phyloP scores from a whole-genome alignment of 2,797 vertebrate genomes.

The Gephyroberyx darwinii region DNA sequence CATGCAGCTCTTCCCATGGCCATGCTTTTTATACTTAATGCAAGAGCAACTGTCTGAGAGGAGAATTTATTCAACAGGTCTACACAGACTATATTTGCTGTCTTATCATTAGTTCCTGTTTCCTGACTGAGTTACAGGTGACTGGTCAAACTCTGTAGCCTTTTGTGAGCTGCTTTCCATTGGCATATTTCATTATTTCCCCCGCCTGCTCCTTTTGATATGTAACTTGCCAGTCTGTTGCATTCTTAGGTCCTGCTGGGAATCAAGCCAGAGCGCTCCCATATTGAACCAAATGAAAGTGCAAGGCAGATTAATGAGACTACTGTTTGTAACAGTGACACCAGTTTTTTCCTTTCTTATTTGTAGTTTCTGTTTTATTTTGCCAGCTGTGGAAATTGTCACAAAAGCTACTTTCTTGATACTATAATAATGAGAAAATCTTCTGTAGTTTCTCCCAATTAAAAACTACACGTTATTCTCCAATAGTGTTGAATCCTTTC shows the following conservation, averaged over 20 bases:
- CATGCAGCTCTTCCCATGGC: too few relatives aligned
- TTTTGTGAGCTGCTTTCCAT: slow-evolving; percentile 9
- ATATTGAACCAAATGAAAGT: slow-evolving; percentile 19
- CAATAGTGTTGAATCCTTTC: background rate
- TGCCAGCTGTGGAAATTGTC: slow-evolving; percentile 35
- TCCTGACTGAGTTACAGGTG: too few relatives aligned
- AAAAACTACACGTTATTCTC: slow-evolving; percentile 26
- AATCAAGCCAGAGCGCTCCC: slow-evolving; percentile 3
- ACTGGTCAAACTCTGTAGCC: background rate
- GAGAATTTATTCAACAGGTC: too few relatives aligned
- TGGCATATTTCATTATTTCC: slow-evolving; percentile 36
- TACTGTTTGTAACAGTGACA: slow-evolving; percentile 10
- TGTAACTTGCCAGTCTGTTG: slow-evolving; percentile 20
- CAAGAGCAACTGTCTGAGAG: too few relatives aligned
- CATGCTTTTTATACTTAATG: too few relatives aligned
- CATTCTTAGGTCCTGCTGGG: slow-evolving; percentile 12
- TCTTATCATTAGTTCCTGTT: too few relatives aligned
- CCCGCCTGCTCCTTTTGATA: slow-evolving; percentile 10
- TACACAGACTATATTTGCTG: too few relatives aligned
- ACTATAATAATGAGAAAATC: slow-evolving; percentile 35
- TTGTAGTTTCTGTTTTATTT: slow-evolving; percentile 31
- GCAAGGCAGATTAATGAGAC: slow-evolving; percentile 17
- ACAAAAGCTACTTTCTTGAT: slow-evolving; percentile 16
- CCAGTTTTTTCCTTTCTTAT: slow-evolving; percentile 12
- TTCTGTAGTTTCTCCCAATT: slow-evolving; percentile 17